Conservation (phyloP, 2,797 vertebrate genomes). For the Euthynnus affinis region DNA sequence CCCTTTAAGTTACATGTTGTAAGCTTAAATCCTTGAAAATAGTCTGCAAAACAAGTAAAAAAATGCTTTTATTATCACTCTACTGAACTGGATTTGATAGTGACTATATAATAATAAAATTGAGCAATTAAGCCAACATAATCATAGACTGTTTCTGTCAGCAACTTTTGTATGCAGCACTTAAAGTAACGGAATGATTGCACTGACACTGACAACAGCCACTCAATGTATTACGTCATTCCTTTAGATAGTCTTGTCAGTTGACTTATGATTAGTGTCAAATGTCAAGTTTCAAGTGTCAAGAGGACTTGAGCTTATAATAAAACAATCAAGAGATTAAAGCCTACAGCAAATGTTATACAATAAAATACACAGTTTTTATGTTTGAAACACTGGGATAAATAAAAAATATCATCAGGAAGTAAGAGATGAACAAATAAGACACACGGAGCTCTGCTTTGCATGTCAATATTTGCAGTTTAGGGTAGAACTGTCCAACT, state of each 20-base stretch:
- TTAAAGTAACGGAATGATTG: too few species aligned
- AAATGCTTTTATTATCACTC: not conserved
- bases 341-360: not conserved
- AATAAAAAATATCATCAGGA: constrained; percentile 5
- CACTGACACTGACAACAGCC: too few species aligned
- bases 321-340: not conserved
- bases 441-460: too few species aligned
- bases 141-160: too few species aligned
- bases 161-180: too few species aligned
- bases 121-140: not conserved
- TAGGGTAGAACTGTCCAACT: not conserved
- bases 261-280: not conserved
- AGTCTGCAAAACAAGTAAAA: not conserved
- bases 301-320: not conserved
- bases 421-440: not conserved
- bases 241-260: too few species aligned
- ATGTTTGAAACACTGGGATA: not conserved
- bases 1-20: not conserved
- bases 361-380: not conserved
- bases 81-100: not conserved
- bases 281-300: too few species aligned
- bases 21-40: not conserved
- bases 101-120: not conserved
- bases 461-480: not conserved
- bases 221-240: too few species aligned